Evolutionary conservation across 37 sponge, comb jelly and placozoan genomes (phyloP).

Genomic region (Haliclona indistincta): DNA sequence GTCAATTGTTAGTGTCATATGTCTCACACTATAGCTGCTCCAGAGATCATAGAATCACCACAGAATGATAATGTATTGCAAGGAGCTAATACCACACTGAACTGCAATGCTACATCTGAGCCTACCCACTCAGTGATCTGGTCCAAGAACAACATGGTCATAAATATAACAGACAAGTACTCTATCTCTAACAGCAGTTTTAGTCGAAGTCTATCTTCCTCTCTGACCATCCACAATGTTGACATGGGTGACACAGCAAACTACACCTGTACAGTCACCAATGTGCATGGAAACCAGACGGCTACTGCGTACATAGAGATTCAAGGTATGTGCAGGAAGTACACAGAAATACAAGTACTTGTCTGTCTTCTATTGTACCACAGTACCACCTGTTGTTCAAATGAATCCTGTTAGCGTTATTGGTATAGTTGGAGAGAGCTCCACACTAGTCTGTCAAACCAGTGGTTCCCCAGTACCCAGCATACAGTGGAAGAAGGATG

Average conservation of each 20-base stretch:
- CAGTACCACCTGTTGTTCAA: background rate
- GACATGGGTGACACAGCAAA: background rate
- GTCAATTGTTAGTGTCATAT: too few species aligned
- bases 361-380: background rate
- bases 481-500: background rate
- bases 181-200: background rate
- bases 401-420: background rate
- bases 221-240: background rate
- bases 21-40: slow-evolving; percentile 17
- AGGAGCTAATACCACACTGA: background rate
- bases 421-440: background rate
- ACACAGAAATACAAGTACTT: background rate
- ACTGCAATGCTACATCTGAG: background rate
- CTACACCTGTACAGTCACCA: slow-evolving; percentile 1
- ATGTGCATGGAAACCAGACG: background rate
- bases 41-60: background rate
- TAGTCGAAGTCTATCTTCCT: background rate
- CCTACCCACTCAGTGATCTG: background rate
- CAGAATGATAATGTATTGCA: background rate
- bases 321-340: background rate
- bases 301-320: background rate
- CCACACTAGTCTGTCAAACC: background rate
- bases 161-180: too few species aligned
- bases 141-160: background rate
- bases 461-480: background rate